Conservation (phyloP, 2,797 vertebrate genomes). For the Distichodus sexfasciatus region DNA sequence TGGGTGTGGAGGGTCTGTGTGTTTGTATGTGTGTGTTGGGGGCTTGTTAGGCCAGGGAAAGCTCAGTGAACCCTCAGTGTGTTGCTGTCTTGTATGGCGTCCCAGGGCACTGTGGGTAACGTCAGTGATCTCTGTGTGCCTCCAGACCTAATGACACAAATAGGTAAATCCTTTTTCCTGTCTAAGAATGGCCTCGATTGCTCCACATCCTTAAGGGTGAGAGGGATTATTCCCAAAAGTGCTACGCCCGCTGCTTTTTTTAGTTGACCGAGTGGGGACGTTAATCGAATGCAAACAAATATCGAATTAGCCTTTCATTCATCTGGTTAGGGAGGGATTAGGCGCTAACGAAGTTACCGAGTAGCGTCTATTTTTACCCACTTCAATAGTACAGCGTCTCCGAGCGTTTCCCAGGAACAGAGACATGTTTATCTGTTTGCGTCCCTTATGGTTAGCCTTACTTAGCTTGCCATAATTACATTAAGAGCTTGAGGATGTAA, state of each 20-base stretch:
- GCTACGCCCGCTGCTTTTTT: conserved; percentile 26
- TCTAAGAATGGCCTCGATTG: conserved; percentile 27
- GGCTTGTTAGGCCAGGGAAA: neutral
- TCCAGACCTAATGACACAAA: conserved; percentile 30
- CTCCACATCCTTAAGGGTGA: conserved; percentile 14
- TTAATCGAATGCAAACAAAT: conserved; percentile 37
- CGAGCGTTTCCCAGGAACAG: conserved; percentile 26
- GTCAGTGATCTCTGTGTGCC: neutral
- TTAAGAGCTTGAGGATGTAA: conserved; percentile 27
- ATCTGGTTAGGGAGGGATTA: conserved; percentile 43
- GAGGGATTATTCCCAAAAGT: conserved; percentile 45
- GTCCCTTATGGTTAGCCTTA: conserved; percentile 15
- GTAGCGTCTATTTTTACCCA: conserved; percentile 26
- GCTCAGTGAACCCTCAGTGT: neutral
- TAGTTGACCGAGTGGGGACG: conserved; percentile 8
- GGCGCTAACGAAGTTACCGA: conserved; percentile 6
- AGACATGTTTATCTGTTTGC: conserved; percentile 31
- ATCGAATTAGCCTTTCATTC: conserved; percentile 35
- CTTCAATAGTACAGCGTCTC: neutral
- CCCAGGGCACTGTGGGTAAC: conserved; percentile 22
- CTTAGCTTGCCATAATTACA: conserved; percentile 20
- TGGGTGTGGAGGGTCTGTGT: neutral
- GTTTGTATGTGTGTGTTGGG: neutral
- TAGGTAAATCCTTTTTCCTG: conserved; percentile 43
- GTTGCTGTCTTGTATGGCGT: neutral